Evolutionary conservation across 2,888 invertebrate species (phyloP), one percentile per base, ranked within the genome.

Genomic region (Punctoribates punctum): DNA sequence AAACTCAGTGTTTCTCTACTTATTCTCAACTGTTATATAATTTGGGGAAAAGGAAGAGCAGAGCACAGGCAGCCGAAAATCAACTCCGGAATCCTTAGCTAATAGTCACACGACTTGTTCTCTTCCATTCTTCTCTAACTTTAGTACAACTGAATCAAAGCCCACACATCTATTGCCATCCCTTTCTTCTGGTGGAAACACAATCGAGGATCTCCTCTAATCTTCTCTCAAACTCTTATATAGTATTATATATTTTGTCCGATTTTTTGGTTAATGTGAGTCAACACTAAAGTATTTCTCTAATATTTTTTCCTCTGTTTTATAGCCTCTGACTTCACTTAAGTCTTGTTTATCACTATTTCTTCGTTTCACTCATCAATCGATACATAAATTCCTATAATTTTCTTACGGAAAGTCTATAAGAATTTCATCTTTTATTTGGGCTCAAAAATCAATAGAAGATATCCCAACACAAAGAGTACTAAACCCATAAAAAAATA

Each of bases 81-180:
- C 60, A 27, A 60, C 23, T 29, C 27, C 29, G 15, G 23, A 60
- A 60, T 60, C 60, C 60, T 23, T 57, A 23, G 20, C 27, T 60
- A 60, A 60, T 60, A 60, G 60, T 60, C 60, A 17, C 13, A 60
- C 60, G 60, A 60, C 60, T 60, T 60, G 60, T 60, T 60, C 29
- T 15, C 27, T 60, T 23, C 25, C 29, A 17, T 60, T 60, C 25
- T 17, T 60, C 60, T 25, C 29, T 23, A 27, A 27, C 60, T 23
- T 13, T 23, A 4, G 5, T 25, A 11, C 60, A 15, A 23, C 57
- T 29, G 15, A 9, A 29, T 27, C 42, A 42, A 11, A 13, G 42
- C 42, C 11, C 42, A 42, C 42, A 42, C 42, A 42, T 42, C 8
- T 42, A 42, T 42, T 42, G 42, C 8, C 4, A 11, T 34, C 34